Base-by-base conservation (phyloP, 2,797 vertebrate genomes). In the Gorsachius magnificus region DNA sequence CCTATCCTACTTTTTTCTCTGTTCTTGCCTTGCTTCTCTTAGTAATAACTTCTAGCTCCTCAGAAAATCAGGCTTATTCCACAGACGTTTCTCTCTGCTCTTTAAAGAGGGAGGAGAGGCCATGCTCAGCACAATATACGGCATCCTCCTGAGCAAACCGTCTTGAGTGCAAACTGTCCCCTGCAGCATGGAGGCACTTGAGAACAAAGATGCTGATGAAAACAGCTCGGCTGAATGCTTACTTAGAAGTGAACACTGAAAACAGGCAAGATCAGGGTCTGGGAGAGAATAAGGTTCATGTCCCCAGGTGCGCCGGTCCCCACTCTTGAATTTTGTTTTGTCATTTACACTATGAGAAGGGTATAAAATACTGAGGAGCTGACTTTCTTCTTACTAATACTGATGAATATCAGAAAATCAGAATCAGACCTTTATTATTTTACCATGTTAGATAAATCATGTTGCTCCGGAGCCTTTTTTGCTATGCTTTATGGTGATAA, bases 1-100 rank as follows among this genome's bases (percentile, higher is more conserved):
- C 89, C 75, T 95, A 94, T 87, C 91, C 94, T 91, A 97, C 76
- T 94, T 95, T 95, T 81, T 89, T 35, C 35, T 93, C 65, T 76
- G 7, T 79, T 94, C 38, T 76, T 86, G 54, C 58, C 58, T 88
- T 79, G 24, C 68, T 94, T 95, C 84, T 89, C 33, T 87, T 87
- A 84, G 85, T 46, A 88, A 60, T 86, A 94, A n/a, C 63, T 69
- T 86, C 28, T 58, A 57, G 31, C 46, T 82, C 28, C 63, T 79
- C 61, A 79, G 77, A 86, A 96, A 88, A 86, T 70, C 31, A 58
- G 33, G 9, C 46, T 88, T 76, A 78, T 87, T 79, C 36, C 60
- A 61, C 41, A 58, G 69, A 81, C 83, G 38, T 64, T 85, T 91
- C 33, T 78, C 50, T 88, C 43, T 88, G 25, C 46, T 78, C 38